phyloP scores from a whole-genome alignment of 2,113 vertebrate genomes.

The Haliaeetus leucogaster region DNA sequence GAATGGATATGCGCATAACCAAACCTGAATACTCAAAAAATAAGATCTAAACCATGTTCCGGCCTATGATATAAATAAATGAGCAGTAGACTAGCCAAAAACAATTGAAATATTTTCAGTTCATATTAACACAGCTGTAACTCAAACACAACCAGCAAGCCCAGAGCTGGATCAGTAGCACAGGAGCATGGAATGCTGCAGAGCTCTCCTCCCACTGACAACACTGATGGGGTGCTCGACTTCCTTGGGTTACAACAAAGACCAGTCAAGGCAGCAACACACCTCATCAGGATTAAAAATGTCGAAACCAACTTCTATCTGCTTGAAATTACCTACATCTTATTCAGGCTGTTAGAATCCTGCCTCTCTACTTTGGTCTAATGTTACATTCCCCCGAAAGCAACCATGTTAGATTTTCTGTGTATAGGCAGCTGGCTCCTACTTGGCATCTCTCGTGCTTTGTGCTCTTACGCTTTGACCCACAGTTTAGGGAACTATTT shows the following conservation, averaged over 20 bases:
- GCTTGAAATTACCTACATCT: neutral
- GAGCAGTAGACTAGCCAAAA: neutral
- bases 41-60: neutral
- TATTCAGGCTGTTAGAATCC: neutral
- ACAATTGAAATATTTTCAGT: neutral
- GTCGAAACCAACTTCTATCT: neutral
- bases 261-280: neutral
- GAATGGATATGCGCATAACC: neutral
- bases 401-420: rapidly evolving
- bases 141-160: neutral
- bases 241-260: neutral
- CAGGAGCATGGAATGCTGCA: neutral
- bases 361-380: neutral
- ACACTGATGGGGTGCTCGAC: neutral
- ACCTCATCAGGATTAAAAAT: neutral
- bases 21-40: neutral
- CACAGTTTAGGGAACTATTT: neutral
- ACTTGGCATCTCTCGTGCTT: neutral
- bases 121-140: neutral
- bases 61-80: neutral
- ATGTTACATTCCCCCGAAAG: neutral
- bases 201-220: neutral
- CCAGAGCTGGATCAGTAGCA: neutral
- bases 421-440: neutral
- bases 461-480: neutral